Percentiles rank a stretch among this genome's conserved stretches.
Evolutionary conservation across 2,797 vertebrate species (phyloP).

Genomic region (Eulemur albifrons): DNA sequence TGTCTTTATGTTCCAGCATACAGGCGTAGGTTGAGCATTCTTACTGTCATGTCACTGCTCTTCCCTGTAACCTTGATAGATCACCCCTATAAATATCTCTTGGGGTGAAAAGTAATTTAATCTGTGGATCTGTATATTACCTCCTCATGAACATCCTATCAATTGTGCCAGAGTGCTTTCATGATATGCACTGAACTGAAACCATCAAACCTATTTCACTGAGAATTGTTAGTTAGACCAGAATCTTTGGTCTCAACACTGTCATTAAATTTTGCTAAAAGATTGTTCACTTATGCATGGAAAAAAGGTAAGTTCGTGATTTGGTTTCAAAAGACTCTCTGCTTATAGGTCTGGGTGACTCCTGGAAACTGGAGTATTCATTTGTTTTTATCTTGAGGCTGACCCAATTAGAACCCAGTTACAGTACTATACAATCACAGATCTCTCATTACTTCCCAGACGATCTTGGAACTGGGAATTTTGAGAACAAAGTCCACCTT

Average conservation of each 20-base stretch:
- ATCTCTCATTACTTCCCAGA: background rate
- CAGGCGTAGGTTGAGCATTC: background rate
- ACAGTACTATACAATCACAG: background rate
- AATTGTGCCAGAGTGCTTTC: conserved; percentile 67
- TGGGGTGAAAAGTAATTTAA: conserved; percentile 74
- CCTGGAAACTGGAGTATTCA: background rate
- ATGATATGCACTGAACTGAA: conserved; percentile 62
- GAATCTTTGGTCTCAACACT: conserved; percentile 66
- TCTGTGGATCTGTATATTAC: conserved; percentile 70
- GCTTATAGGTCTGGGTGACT: background rate
- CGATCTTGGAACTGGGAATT: background rate
- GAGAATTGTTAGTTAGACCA: conserved; percentile 57
- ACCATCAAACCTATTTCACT: conserved; percentile 68
- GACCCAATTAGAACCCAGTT: conserved; percentile 30
- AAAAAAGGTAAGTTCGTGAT: conserved; percentile 41
- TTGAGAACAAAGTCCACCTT: background rate
- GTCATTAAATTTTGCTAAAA: conserved; percentile 74
- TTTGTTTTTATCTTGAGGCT: conserved; percentile 50
- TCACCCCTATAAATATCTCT: conserved; percentile 72
- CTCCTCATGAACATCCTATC: conserved; percentile 70
- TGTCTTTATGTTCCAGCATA: conserved; percentile 6
- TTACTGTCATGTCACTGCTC: conserved; percentile 26
- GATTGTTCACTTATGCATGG: conserved; percentile 66
- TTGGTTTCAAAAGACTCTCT: conserved; percentile 60
- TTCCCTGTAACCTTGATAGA: conserved; percentile 72